Evolutionary conservation across 1,140 invertebrate species (phyloP), one percentile per base, ranked within the genome.

Genomic region (Zaprionus tsacasi): DNA sequence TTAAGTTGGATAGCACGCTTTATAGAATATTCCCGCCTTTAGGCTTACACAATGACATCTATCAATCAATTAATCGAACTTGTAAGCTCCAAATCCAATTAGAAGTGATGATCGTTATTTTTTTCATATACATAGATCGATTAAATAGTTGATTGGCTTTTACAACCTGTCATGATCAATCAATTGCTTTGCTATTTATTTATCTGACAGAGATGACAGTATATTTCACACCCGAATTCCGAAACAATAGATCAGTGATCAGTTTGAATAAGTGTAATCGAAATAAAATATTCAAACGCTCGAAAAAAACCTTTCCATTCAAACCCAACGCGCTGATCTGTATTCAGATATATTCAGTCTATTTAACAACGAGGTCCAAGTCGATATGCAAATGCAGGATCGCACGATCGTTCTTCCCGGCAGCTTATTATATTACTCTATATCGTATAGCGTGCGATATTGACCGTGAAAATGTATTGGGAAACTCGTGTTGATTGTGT

Each of bases 401-500:
- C 56, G 56, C 12, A 58, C 57, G 13, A 15, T 38, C 3, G 30
- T 38, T 15, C 7, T 45, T 15, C 40, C 40, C 55, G 12, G n/a
- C 21, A n/a, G 11, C 17, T 27, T 61, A 21, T 21, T 21, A 2
- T 21, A 21, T 21, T 21, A 21, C 21, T 21, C 21, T 2, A n/a
- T 58, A 13, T 30, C 6, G 27, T 2, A 58, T 6, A 21, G 7
- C 35, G 59, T 50, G 59, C 8, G n/a, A 61, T 25, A 43, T 15
- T 63, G 71, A 70, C 71, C 66, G 66, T 69, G 58, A 63, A 57
- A 30, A 27, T 60, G 38, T 12, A 25, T 48, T 57, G 66, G 52
- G 52, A 63, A 52, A 45, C 38, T 50, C 48, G 30, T 38, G 21
- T 40, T 70, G 52, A 52, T 55, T 68, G 38, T 57, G 40, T 50